phyloP scores from a whole-genome alignment of 1,140 invertebrate species.

The Neodiprion lecontei region DNA sequence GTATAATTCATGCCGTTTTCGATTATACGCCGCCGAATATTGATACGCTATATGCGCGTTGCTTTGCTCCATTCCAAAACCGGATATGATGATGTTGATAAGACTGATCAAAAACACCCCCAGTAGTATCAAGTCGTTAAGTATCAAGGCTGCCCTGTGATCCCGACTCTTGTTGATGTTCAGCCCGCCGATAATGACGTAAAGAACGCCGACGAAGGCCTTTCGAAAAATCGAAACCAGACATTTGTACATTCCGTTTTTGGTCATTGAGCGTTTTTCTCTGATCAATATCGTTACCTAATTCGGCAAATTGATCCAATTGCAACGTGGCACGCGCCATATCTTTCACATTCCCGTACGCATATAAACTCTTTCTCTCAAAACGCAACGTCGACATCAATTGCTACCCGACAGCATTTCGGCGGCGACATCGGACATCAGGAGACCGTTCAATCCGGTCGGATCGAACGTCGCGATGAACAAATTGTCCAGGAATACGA shows the following conservation, averaged over 20 bases:
- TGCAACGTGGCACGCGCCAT: conserved; percentile 20
- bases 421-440: not conserved
- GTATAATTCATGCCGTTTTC: too few species aligned
- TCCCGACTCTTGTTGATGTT: conserved; percentile 78
- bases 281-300: not conserved
- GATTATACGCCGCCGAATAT: too few species aligned
- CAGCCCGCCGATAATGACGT: conserved; percentile 79
- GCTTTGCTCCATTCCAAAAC: conserved; percentile 80
- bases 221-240: conserved; percentile 51
- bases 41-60: conserved; percentile 46
- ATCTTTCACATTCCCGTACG: conserved; percentile 6
- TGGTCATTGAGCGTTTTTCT: not conserved
- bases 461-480: conserved; percentile 82
- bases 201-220: conserved; percentile 79
- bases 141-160: conserved; percentile 72
- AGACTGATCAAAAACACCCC: conserved; percentile 81
- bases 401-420: not conserved
- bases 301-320: conserved; percentile 18
- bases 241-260: conserved; percentile 8
- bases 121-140: conserved; percentile 81
- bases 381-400: not conserved
- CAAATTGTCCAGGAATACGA: conserved; percentile 79
- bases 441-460: conserved; percentile 36
- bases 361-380: not conserved
- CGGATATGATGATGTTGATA: conserved; percentile 80